These are phyloP conservation scores for Palythoa caribaeorum DNA, from an alignment of 92 coral and sea anemone genomes.

Conservation along the genomic window DNA sequence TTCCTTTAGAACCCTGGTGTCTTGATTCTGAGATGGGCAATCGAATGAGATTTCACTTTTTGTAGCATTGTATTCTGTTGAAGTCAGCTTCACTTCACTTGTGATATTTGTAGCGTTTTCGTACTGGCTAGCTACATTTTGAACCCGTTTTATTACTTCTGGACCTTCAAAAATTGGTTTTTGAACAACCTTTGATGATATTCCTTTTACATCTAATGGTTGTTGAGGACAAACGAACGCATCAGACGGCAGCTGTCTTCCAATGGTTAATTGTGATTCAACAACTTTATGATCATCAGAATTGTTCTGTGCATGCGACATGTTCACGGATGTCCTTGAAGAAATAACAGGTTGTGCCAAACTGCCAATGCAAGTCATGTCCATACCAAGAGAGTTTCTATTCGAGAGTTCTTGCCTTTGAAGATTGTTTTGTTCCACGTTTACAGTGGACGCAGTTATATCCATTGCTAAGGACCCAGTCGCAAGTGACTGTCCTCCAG, in stretches of 20 bases:
- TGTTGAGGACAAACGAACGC: background rate
- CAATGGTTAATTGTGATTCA: background rate
- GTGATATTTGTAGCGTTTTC: background rate
- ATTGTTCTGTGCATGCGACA: background rate
- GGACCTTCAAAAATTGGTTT: background rate
- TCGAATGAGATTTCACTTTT: background rate
- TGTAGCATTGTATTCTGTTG: background rate
- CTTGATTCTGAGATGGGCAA: background rate
- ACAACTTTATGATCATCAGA: background rate
- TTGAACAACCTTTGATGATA: background rate
- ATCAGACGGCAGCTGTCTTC: background rate
- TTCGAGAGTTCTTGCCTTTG: background rate
- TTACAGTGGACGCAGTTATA: slow-evolving; percentile 2
- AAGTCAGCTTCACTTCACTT: background rate
- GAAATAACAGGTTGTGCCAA: slow-evolving; percentile 5
- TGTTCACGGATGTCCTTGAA: background rate
- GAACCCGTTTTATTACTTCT: background rate
- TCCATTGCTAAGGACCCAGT: background rate
- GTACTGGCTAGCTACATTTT: background rate
- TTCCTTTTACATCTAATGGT: background rate
- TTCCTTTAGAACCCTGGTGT: background rate
- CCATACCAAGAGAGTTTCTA: slow-evolving; percentile 14
- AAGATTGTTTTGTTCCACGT: slow-evolving; percentile 4
- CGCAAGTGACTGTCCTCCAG: background rate
- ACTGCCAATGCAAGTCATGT: background rate